Evolutionary conservation across 2,113 vertebrate genomes (phyloP), one percentile per base, ranked within the genome.

Genomic region (Hymenochirus boettgeri): DNA sequence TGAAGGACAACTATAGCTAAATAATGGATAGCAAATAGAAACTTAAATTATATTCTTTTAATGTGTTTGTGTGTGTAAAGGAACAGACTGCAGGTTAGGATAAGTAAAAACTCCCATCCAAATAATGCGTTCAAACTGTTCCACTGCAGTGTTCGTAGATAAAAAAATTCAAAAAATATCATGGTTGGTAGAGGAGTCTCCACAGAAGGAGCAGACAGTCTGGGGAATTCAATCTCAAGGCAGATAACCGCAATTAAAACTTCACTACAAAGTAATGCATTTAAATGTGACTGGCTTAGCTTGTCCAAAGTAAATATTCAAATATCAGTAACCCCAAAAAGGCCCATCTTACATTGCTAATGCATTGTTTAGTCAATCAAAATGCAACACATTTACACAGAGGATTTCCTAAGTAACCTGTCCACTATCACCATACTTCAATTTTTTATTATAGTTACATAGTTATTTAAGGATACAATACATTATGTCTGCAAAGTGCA

Each of bases 391-490:
- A 48, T 48, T 48, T 48, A 21, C 21, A 42, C n/a, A 5, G 15
- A 42, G 2, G 17, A 21, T 8, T 48, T 22, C 46, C 21, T 21
- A 48, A 48, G 18, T 23, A 48, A 48, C 46, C 9, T 22, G 7
- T 48, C 21, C 21, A 8, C 46, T 48, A 22, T 15, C 21, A 48
- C 46, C 21, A 48, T 7, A 48, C 13, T 22, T 11, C 46, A 18
- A 18, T 22, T 18, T 11, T 15, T 21, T 22, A 7, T 48, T 22
- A 2, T 8, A 22, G 46, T 48, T n/a, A n/a, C n/a, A 48, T 7
- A 42, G 39, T 60, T 52, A 53, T 33, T 60, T 19, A 11, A 23
- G 46, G 46, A 9, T 60, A 24, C 33, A 53, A 35, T 24, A 27
- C 37, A 37, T 48, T 58, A 45, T 24, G 47, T 35, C 31, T 2